Percentiles rank a stretch among this genome's conserved stretches.
These are phyloP conservation scores for Alsophila aescularia DNA, from an alignment of 2,888 invertebrate species.

Conservation along the genomic window DNA sequence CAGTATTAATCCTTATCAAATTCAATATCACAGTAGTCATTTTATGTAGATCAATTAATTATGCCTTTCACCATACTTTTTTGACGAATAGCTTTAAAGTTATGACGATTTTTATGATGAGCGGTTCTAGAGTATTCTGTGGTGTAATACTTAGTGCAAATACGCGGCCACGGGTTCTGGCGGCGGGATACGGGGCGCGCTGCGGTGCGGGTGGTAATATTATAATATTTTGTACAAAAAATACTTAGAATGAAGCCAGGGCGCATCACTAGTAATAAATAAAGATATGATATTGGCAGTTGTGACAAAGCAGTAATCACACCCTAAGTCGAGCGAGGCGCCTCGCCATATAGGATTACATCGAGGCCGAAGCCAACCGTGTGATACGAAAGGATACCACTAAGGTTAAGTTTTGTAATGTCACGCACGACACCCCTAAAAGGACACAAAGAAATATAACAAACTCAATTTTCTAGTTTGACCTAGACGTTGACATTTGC, in stretches of 20 bases:
- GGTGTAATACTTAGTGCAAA: too few relatives aligned
- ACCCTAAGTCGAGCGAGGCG: slow-evolving; percentile 70
- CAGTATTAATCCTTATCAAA: too few relatives aligned
- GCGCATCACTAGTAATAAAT: not conserved
- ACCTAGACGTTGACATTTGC: slow-evolving; percentile 20
- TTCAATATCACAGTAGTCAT: too few relatives aligned
- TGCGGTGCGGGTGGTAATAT: too few relatives aligned
- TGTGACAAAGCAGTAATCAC: slow-evolving; percentile 64
- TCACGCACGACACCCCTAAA: slow-evolving; percentile 56
- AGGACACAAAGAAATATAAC: slow-evolving; percentile 13
- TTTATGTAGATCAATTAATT: too few relatives aligned
- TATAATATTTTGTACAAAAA: too few relatives aligned
- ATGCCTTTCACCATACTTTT: too few relatives aligned
- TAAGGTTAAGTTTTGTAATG: slow-evolving; percentile 72
- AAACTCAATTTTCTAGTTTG: slow-evolving; percentile 12
- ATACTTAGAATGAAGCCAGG: slow-evolving; percentile 5
- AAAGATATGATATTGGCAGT: slow-evolving; percentile 29
- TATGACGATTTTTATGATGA: too few relatives aligned
- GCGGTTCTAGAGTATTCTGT: too few relatives aligned
- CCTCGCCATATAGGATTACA: slow-evolving; percentile 75
- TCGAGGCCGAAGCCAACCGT: slow-evolving; percentile 71
- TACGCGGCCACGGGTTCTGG: too few relatives aligned
- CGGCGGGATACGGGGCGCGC: too few relatives aligned
- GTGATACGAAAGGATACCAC: slow-evolving; percentile 71
- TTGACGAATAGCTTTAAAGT: too few relatives aligned